Percentiles rank a stretch among this genome's conserved stretches.
These are phyloP conservation scores for Eudasyphora cyanicolor DNA, from an alignment of 2,888 invertebrate species.

Conservation along the genomic window DNA sequence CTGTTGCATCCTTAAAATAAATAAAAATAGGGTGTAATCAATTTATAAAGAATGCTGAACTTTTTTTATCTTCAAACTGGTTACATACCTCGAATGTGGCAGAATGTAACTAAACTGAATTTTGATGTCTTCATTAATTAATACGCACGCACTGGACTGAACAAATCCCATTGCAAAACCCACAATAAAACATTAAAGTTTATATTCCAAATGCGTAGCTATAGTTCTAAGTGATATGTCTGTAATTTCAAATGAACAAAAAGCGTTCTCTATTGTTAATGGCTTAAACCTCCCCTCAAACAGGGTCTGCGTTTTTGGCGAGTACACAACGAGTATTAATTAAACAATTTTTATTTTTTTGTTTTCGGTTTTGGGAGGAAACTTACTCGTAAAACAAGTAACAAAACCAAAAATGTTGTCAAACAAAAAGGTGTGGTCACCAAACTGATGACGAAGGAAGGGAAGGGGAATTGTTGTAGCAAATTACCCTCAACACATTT, in stretches of 20 bases:
- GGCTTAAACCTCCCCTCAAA: background rate
- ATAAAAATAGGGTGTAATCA: constrained; percentile 52
- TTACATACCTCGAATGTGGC: background rate
- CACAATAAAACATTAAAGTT: background rate
- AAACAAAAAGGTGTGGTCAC: constrained; percentile 15
- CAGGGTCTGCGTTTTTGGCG: background rate
- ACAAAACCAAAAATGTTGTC: constrained; percentile 1
- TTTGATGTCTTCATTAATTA: constrained; percentile 53
- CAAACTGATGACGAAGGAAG: background rate
- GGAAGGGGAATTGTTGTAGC: background rate
- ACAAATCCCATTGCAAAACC: background rate
- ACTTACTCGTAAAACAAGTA: background rate
- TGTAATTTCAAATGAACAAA: background rate
- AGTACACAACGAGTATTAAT: background rate
- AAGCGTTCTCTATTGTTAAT: background rate
- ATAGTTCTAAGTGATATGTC: background rate
- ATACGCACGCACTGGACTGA: constrained; percentile 4
- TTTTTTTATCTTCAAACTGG: background rate
- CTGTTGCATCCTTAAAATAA: background rate
- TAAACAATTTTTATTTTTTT: background rate
- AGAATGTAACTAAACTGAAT: constrained; percentile 17
- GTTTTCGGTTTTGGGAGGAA: background rate
- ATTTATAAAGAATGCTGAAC: constrained; percentile 30
- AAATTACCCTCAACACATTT: background rate
- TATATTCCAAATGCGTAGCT: constrained; percentile 19